Evolutionary conservation across 2,888 invertebrate species (phyloP).

Genomic region (Anodontia alba): DNA sequence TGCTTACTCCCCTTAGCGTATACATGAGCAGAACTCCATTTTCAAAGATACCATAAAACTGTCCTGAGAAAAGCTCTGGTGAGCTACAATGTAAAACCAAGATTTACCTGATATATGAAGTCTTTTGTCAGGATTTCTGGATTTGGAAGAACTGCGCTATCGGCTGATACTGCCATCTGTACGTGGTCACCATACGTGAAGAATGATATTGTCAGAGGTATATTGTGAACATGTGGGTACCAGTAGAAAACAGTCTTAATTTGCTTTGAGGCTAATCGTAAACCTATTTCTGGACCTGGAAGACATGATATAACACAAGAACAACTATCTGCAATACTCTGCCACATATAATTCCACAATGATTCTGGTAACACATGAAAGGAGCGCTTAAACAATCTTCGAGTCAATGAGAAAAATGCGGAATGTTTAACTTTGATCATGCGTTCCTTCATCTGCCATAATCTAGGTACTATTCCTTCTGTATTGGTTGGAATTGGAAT

Average conservation of each 20-base stretch:
- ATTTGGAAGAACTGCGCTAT: slow-evolving; percentile 83
- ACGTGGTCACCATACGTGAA: slow-evolving; percentile 87
- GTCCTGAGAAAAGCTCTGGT: too few relatives aligned
- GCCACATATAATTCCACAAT: slow-evolving; percentile 79
- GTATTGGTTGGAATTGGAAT: slow-evolving; percentile 86
- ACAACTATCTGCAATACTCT: slow-evolving; percentile 74
- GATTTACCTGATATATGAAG: slow-evolving; percentile 82
- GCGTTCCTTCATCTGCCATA: slow-evolving; percentile 87
- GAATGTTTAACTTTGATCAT: slow-evolving; percentile 86
- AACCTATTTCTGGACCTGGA: slow-evolving; percentile 85
- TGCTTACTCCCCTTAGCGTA: too few relatives aligned
- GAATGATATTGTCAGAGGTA: slow-evolving; percentile 86
- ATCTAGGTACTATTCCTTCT: slow-evolving; percentile 87
- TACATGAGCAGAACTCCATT: too few relatives aligned
- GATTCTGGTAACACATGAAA: slow-evolving; percentile 83
- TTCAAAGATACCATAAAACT: too few relatives aligned
- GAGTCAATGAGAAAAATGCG: slow-evolving; percentile 86
- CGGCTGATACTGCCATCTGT: slow-evolving; percentile 86
- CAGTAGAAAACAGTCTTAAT: slow-evolving; percentile 84
- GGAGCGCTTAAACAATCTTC: slow-evolving; percentile 85
- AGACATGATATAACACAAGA: slow-evolving; percentile 85
- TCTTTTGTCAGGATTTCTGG: slow-evolving; percentile 83
- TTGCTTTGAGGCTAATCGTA: slow-evolving; percentile 84
- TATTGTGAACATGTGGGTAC: slow-evolving; percentile 85
- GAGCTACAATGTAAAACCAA: too few relatives aligned